Evolutionary conservation across 1,140 invertebrate species (phyloP), one percentile per base, ranked within the genome.

Genomic region (Zaprionus vittiger): DNA sequence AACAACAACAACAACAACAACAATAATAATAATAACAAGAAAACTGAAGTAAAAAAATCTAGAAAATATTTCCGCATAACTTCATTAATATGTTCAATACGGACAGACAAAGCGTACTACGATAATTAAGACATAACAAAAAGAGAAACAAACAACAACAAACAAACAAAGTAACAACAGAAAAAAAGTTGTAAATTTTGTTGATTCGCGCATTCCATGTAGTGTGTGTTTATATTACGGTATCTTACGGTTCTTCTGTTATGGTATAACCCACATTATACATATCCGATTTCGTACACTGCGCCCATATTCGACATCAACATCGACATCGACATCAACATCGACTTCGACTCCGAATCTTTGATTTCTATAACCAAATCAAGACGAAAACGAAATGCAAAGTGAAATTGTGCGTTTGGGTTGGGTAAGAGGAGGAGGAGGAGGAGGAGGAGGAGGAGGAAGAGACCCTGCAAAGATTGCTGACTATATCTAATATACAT

Each of bases 1-100:
- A 55, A 65, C 31, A 74, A 47, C 31, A 70, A 56, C 47, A 49
- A 56, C 5, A 63, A 64, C 26, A 63, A 49, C 28, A 68, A 70
- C 31, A 49, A 59, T 60, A 77, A 68, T 31, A 74, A 41, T 59
- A 66, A 72, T 60, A 77, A 68, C 38, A 74, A 41, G 63, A 66
- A 72, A 77, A 77, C 28, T 59, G 61, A 38, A 61, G 49, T 34
- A 60, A 61, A 24, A 22, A 77, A 77, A 70, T 71, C 66, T 68
- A 80, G 60, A 79, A 80, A 80, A 77, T 83, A 74, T 80, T 87
- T 87, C 73, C 70, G 77, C 80, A 87, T 80, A 83, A 77, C 61
- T 77, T 82, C 73, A 79, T 85, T 77, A 85, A 66, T 77, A 77
- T 82, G 77, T 64, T 67, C 44, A 31, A 64, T 62, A 24, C 47